Evolutionary conservation across 2,113 vertebrate species (phyloP), one percentile per base, ranked within the genome.

Genomic region (Oriolus oriolus): DNA sequence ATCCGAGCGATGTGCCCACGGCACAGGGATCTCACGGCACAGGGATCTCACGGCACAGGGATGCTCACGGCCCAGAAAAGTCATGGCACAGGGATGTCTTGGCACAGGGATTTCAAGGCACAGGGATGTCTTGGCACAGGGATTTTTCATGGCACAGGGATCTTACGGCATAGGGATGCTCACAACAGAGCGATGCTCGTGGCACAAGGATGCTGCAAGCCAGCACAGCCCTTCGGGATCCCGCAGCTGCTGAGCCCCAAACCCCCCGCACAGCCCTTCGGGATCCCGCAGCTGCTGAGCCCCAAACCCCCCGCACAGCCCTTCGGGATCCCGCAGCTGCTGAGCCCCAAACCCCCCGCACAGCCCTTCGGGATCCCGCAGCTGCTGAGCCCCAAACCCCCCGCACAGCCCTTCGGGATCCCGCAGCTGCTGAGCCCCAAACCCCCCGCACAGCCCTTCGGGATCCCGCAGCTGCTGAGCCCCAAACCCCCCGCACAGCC

Each of bases 21-120:
- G 42, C 50, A 65, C 19, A 56, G 49, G 4, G 19, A n/a, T 6
- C 0, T 1, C 6, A 20, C 7, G 33, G 68, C 26, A 65, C 14
- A 31, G 42, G 17, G 35, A 35, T 17, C 0, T 35, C 3, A 2
- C 0, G 5, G 35, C 20, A 85, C 42, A 30, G 42, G 20, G 16
- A 31, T 16, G 0, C 17, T n/a, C 5, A 1, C 0, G 5, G n/a
- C 8, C 56, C 21, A 44, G 17, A 4, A 4, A 35, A 19, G 1
- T 16, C 26, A 14, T 3, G n/a, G 47, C 35, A 52, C n/a, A 41
- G 37, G 22, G 20, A 19, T 19, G 1, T 35, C 10, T 2, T 2
- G 6, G 45, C 23, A 69, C 18, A 11, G 35, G 20, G 16, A 64
- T 47, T 0, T 33, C 16, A 7, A 1, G 8, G 45, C 59, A 33